Conservation (phyloP, 2,113 vertebrate species). For the Panurus biarmicus region DNA sequence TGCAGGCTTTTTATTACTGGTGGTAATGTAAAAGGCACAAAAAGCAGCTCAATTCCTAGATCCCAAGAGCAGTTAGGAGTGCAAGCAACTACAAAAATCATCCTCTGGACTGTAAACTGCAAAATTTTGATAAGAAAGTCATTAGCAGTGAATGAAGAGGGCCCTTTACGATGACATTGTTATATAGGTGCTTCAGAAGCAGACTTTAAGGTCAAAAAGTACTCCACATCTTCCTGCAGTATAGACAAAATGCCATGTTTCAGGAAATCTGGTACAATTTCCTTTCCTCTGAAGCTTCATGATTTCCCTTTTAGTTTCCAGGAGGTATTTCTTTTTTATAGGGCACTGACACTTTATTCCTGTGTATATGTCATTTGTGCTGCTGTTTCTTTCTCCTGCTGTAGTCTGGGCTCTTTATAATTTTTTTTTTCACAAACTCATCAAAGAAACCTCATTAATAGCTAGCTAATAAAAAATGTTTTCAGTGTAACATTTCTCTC, state of each 20-base stretch:
- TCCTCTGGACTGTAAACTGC: conserved; percentile 2
- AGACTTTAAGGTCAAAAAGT: conserved; percentile 11
- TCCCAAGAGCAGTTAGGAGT: not conserved
- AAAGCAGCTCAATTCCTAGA: not conserved
- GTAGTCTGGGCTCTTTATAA: not conserved
- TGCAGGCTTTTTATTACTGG: not conserved
- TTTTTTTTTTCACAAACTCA: no score
- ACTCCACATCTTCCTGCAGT: not conserved
- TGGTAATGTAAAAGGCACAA: not conserved
- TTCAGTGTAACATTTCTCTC: not conserved
- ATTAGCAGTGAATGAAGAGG: conserved; percentile 1
- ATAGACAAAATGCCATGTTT: not conserved
- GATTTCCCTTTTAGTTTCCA: not conserved
- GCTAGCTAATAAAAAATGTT: not conserved
- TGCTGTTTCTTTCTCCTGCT: not conserved
- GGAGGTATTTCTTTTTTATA: not conserved
- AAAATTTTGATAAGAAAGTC: conserved; percentile 25
- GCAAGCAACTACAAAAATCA: not conserved
- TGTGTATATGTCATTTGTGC: not conserved
- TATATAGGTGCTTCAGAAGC: not conserved
- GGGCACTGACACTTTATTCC: not conserved
- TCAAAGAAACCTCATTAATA: not conserved
- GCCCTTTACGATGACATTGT: not conserved
- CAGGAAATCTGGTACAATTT: conserved; percentile 5
- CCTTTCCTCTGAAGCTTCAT: not conserved